These are phyloP conservation scores for Chiloscyllium plagiosum DNA, from an alignment of 2,113 vertebrate genomes.

Conservation along the genomic window DNA sequence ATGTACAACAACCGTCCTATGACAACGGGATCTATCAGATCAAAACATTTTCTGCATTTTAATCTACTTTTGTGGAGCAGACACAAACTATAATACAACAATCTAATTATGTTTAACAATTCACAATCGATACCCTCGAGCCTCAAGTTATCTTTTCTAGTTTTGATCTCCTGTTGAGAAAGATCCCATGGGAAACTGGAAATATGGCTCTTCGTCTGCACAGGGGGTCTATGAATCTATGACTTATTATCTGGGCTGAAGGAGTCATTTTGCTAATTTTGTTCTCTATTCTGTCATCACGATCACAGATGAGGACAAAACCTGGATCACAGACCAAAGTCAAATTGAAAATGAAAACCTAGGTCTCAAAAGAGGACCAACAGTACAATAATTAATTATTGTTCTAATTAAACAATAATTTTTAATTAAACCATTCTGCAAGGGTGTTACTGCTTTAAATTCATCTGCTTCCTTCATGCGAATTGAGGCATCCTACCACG, in stretches of 20 bases:
- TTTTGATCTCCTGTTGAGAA: not conserved
- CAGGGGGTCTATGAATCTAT: not conserved
- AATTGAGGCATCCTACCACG: not conserved
- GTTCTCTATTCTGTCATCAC: not conserved
- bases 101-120: not conserved
- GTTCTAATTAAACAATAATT: not conserved
- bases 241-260: conserved; percentile 12
- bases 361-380: not conserved
- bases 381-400: not conserved
- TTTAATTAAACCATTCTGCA: not conserved
- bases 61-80: not conserved
- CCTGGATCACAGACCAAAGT: not conserved
- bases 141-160: not conserved
- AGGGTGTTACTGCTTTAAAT: not conserved
- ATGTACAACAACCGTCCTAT: not conserved
- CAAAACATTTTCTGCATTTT: not conserved
- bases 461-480: not conserved
- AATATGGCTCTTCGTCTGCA: not conserved
- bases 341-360: not conserved
- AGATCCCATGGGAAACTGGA: not conserved
- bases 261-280: not conserved
- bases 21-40: not conserved
- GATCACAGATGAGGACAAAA: not conserved
- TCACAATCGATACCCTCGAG: not conserved
- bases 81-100: not conserved